Base-by-base conservation (phyloP, 2,888 invertebrate species). In the Leucozona laternaria region DNA sequence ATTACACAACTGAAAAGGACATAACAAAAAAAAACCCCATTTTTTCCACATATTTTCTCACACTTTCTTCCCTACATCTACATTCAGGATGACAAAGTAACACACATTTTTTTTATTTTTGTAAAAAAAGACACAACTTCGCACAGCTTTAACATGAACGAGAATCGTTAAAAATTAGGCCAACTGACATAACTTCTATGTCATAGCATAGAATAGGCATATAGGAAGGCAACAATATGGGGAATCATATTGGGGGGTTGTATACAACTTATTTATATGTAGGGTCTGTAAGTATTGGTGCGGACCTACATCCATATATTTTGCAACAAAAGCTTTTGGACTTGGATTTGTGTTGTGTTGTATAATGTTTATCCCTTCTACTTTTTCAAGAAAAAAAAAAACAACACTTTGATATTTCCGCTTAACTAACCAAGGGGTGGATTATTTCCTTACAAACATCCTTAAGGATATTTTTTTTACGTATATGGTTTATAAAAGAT, bases 161-260 rank as follows among this genome's bases (percentile, higher is more conserved):
- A 31, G 7, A 25, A 55, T 25, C 28, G n/a, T 55, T 53, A 15
- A 28, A 55, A 55, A 55, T 28, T 55, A 55, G 53, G 25, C n/a
- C 53, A 55, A 25, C 53, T 28, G 4, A 28, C 6, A 28, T 28
- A 28, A 53, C 25, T 25, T 53, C 15, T 25, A 15, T 25, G 7
- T 25, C 22, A 22, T 4, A 28, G 28, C 6, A 22, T 4, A 8
- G 28, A 0, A 15, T 0, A 28, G 8, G 28, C 25, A 28, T 15
- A 28, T 5, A 22, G 7, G 25, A 8, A 31, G 31, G 31, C 31
- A 31, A 31, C 48, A 28, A 55, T 6, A 55, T 4, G 2, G 28
- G 28, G 28, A 25, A 53, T 1, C 0, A 28, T n/a, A 25, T 25
- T 15, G 60, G 83, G 55, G 79, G 76, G 71, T 62, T 13, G 3